These are phyloP conservation scores for Lamellibrachia satsuma DNA, from an alignment of 2,888 invertebrate species.

Conservation along the genomic window DNA sequence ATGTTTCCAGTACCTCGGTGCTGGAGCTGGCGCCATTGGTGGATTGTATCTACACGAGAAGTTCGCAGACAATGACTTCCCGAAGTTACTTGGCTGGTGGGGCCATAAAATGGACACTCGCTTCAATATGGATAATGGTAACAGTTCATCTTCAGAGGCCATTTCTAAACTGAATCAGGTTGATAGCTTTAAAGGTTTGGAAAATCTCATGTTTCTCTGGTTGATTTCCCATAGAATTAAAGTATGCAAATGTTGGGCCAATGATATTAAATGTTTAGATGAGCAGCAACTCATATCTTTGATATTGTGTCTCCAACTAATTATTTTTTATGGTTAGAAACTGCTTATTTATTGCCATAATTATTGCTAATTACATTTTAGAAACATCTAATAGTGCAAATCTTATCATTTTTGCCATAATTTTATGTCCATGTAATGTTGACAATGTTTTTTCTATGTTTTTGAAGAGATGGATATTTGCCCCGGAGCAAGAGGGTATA, in stretches of 20 bases:
- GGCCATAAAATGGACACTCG: constrained; percentile 67
- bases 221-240: too few relatives aligned
- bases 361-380: neutral
- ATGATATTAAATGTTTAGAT: neutral
- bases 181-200: neutral
- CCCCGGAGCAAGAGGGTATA: constrained; percentile 67
- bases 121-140: constrained; percentile 69
- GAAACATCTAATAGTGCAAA: neutral
- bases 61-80: constrained; percentile 59
- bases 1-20: constrained; percentile 66
- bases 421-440: neutral
- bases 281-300: neutral
- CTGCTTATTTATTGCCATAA: neutral
- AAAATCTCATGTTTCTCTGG: too few relatives aligned
- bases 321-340: neutral
- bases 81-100: constrained; percentile 71
- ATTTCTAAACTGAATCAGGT: neutral
- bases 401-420: neutral
- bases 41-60: constrained; percentile 69
- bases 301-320: neutral
- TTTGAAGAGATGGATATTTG: constrained; percentile 66
- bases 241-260: too few relatives aligned
- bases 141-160: constrained; percentile 33
- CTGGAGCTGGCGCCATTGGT: constrained; percentile 68
- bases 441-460: neutral